Evolutionary conservation across 2,113 vertebrate genomes (phyloP).

Genomic region (Myrmecobius fasciatus): DNA sequence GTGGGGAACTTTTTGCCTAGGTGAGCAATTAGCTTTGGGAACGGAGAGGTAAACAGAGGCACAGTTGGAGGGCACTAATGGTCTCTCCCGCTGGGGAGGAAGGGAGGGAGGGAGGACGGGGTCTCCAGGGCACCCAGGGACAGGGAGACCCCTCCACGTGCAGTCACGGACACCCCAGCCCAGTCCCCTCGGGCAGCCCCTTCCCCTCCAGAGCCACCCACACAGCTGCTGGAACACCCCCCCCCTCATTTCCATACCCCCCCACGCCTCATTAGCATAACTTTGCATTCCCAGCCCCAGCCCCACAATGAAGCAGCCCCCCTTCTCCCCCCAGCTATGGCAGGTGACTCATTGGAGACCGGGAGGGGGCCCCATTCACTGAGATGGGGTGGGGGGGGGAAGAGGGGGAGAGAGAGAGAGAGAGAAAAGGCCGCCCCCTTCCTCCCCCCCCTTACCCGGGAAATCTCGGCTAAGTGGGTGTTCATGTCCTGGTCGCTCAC

Average conservation of each 20-base stretch:
- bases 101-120: too few species aligned
- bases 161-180: too few species aligned
- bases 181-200: too few species aligned
- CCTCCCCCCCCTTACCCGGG: constrained; percentile 90
- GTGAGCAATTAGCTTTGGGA: not conserved
- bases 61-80: not conserved
- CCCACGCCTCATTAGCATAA: not conserved
- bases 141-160: too few species aligned
- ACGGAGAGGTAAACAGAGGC: not conserved
- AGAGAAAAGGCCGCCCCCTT: not conserved
- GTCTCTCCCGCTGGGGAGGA: not conserved
- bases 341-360: not conserved
- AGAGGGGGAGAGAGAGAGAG: too few species aligned
- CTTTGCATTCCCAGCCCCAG: not conserved
- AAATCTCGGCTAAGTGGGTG: constrained; percentile 98
- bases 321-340: not conserved
- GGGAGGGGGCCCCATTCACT: not conserved
- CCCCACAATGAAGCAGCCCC: not conserved
- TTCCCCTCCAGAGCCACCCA: not conserved
- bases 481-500: constrained; percentile 99
- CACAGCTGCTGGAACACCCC: accelerated
- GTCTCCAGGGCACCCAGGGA: too few species aligned
- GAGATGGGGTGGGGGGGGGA: too few species aligned
- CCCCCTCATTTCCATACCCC: not conserved
- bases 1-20: not conserved